These are phyloP conservation scores for Amazona guildingii DNA, from an alignment of 2,113 vertebrate species.

Conservation along the genomic window DNA sequence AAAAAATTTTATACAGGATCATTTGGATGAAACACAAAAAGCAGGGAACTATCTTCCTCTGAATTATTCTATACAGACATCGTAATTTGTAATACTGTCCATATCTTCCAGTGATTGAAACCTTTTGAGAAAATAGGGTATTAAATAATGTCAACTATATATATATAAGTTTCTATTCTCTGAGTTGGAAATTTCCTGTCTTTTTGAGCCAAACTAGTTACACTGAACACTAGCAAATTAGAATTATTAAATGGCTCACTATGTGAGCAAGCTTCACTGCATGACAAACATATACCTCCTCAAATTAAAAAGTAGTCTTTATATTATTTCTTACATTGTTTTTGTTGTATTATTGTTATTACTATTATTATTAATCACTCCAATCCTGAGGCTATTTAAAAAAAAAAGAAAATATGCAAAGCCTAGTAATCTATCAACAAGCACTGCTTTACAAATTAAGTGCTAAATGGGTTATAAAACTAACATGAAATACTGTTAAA, in stretches of 20 bases:
- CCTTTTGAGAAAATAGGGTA: not conserved
- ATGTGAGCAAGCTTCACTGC: not conserved
- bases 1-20: not conserved
- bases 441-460: not conserved
- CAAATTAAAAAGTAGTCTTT: not conserved
- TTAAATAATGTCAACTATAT: slow-evolving; percentile 14
- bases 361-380: not conserved
- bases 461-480: not conserved
- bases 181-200: not conserved
- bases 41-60: not conserved
- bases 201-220: not conserved
- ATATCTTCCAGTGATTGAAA: slow-evolving; percentile 37
- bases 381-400: not conserved
- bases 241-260: slow-evolving; percentile 6
- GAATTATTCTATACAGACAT: not conserved
- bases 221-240: not conserved
- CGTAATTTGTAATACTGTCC: slow-evolving; percentile 7
- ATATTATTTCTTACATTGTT: not conserved
- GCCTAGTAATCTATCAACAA: not conserved
- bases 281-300: not conserved
- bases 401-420: not conserved
- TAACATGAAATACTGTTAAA: not conserved
- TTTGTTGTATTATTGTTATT: not conserved
- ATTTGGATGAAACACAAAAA: slow-evolving; percentile 2
- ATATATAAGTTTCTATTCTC: not conserved